Evolutionary conservation across 92 coral and sea anemone species (phyloP).

Genomic region (Parazoanthus swiftii): DNA sequence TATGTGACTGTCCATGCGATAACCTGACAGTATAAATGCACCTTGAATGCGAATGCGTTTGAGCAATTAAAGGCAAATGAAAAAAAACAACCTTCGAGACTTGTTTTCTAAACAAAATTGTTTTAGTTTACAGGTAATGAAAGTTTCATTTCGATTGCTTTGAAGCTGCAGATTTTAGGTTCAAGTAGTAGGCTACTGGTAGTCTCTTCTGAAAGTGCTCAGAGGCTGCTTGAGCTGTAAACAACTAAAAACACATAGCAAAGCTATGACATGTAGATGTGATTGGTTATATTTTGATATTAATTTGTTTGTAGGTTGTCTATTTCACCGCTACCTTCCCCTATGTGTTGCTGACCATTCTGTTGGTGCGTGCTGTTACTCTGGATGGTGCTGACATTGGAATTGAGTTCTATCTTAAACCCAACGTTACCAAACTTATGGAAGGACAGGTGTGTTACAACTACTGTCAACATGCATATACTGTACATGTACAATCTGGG

Average conservation of each 20-base stretch:
- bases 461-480: neutral
- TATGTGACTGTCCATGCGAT: too few relatives aligned
- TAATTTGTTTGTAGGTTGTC: conserved; percentile 69
- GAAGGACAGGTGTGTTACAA: conserved; percentile 64
- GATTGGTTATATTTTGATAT: neutral
- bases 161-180: too few relatives aligned
- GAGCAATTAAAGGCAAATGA: too few relatives aligned
- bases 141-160: too few relatives aligned
- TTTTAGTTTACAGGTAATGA: too few relatives aligned
- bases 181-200: neutral
- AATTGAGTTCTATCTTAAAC: conserved; percentile 86
- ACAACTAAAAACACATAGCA: too few relatives aligned
- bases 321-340: conserved; percentile 98
- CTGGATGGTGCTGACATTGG: conserved; percentile 91
- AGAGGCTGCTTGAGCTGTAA: too few relatives aligned
- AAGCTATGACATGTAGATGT: neutral
- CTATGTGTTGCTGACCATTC: conserved; percentile 79
- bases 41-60: too few relatives aligned
- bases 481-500: too few relatives aligned
- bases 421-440: conserved; percentile 71
- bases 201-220: neutral
- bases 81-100: too few relatives aligned
- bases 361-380: conserved; percentile 92
- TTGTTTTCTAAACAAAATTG: too few relatives aligned
- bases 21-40: too few relatives aligned